Base-by-base conservation (phyloP, 2,888 invertebrate species). In the Nezara viridula region DNA sequence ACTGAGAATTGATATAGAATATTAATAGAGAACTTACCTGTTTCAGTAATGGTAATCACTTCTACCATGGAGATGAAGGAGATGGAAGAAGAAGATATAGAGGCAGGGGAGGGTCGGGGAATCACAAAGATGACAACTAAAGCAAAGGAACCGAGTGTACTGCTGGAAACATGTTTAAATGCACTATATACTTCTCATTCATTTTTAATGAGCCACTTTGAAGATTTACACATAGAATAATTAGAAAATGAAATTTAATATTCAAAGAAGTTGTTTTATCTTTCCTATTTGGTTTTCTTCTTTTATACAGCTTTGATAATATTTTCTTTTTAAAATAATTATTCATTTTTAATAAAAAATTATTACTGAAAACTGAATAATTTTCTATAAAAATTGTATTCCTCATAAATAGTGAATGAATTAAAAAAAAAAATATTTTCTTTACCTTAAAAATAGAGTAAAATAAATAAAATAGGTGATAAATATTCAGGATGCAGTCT, bases 31-130 rank as follows among this genome's bases (percentile, higher is more conserved):
- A n/a, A n/a, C n/a, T 32, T 27, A 60, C 37, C 19, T 44, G n/a
- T 88, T 90, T 85, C 86, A 91, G 91, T 89, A 91, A 91, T 89
- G 91, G 91, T 60, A 91, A 92, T 89, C 91, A 91, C 86, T 91
- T 91, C 89, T 91, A 91, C 90, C 91, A 89, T 60, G 90, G 91
- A 37, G 90, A 90, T 60, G 91, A 91, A 89, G 91, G 91, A 55
- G 91, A 91, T 27, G 90, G 90, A 27, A 90, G 90, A 27, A 90
- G 91, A n/a, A 89, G 91, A 85, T 86, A 91, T 55, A 90, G 91
- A 89, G 91, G 91, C 37, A 89, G 91, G 19, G 91, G 91, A 47
- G 90, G 86, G n/a, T 47, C 87, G 14, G 89, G 89, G n/a, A 88
- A 89, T n/a, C 86, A 90, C 86, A 90, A 89, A 66, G 90, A 90